Percentiles rank a stretch among this genome's conserved stretches.
Conservation (phyloP, 2,113 vertebrate species). For the Dipodomys merriami region DNA sequence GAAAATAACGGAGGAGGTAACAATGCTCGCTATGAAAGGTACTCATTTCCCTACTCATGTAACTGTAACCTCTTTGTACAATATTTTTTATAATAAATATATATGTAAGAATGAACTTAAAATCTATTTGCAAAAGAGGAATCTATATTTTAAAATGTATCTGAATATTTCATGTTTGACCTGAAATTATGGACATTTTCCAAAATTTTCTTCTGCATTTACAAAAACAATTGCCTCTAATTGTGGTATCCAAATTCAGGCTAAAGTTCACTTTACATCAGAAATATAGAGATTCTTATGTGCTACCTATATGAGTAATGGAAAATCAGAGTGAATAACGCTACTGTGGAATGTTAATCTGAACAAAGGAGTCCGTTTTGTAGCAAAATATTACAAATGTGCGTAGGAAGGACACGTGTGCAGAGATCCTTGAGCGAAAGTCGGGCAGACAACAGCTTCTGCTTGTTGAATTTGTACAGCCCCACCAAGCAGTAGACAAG, state of each 20-base stretch:
- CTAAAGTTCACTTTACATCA: background rate
- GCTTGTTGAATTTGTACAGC: slow-evolving; percentile 75
- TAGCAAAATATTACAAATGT: slow-evolving; percentile 39
- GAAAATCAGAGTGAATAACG: slow-evolving; percentile 31
- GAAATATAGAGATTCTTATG: background rate
- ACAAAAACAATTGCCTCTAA: background rate
- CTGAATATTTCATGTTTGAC: background rate
- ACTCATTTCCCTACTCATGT: too few species aligned
- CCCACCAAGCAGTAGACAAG: slow-evolving; percentile 78
- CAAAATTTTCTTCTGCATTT: background rate
- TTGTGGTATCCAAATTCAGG: background rate
- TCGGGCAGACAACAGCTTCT: slow-evolving; percentile 65
- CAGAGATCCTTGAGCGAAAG: slow-evolving; percentile 81
- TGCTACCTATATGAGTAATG: background rate
- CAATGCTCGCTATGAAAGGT: too few species aligned
- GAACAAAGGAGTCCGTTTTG: slow-evolving; percentile 58
- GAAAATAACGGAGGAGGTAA: too few species aligned
- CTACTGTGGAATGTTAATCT: slow-evolving; percentile 39
- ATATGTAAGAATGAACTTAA: background rate
- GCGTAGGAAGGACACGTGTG: slow-evolving; percentile 39
- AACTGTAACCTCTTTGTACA: too few species aligned
- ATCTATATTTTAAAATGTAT: background rate
- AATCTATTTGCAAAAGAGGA: background rate
- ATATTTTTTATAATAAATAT: too few species aligned
- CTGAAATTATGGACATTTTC: background rate